Percentiles rank a stretch among this genome's conserved stretches.
These are phyloP conservation scores for Calcarius lapponicus DNA, from an alignment of 2,797 vertebrate genomes.

Conservation along the genomic window DNA sequence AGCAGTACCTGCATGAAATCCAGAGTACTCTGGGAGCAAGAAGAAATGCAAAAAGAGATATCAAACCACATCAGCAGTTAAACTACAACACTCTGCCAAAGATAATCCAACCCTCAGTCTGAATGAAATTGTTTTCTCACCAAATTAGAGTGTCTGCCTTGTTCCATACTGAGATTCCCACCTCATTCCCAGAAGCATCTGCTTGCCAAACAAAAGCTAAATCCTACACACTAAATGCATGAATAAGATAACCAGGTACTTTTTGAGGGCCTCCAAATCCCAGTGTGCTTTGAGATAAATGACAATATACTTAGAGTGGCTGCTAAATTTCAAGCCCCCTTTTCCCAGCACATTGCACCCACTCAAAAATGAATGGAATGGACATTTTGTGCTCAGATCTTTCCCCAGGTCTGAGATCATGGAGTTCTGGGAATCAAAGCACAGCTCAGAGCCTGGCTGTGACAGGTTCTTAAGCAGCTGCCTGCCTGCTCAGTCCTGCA, in stretches of 20 bases:
- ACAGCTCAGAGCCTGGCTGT: neutral
- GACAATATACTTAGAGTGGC: neutral
- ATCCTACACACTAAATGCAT: neutral
- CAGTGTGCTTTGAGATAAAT: neutral
- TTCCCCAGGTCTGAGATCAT: neutral
- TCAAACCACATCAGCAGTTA: slow-evolving; percentile 27
- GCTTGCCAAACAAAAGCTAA: neutral
- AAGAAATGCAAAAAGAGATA: slow-evolving; percentile 53
- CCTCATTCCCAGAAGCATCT: neutral
- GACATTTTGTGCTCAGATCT: neutral
- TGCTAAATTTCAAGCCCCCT: neutral
- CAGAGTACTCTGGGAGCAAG: slow-evolving; percentile 89
- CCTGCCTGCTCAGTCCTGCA: neutral
- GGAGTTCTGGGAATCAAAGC: neutral
- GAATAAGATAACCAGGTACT: neutral
- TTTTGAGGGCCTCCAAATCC: neutral
- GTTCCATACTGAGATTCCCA: neutral
- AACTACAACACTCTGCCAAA: neutral
- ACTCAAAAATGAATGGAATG: neutral
- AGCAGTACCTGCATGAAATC: slow-evolving; percentile 97
- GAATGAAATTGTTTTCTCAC: neutral
- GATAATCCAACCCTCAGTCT: neutral
- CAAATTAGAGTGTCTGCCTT: neutral
- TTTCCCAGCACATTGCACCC: neutral
- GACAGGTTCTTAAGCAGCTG: neutral